Base-by-base conservation (phyloP, 1,140 invertebrate genomes). In the Drosophila varians region DNA sequence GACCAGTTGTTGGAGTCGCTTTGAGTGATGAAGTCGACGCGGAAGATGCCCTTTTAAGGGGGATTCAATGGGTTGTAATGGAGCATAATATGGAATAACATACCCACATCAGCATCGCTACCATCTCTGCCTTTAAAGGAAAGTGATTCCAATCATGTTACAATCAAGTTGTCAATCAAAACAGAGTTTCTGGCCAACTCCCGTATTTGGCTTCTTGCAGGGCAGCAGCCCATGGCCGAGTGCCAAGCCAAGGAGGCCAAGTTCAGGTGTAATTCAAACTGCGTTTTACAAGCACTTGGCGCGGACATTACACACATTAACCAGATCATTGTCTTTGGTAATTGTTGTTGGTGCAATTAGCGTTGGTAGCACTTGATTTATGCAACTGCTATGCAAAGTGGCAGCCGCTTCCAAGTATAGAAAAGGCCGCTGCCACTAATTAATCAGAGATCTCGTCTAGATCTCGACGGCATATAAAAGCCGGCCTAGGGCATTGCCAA, bases 321-420 rank as follows among this genome's bases (percentile, higher is more conserved):
- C 64, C 16, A 56, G 52, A 62, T 84, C 56, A 54, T 53, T 69
- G 68, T 57, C 48, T 42, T 26, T 56, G 56, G 60, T 66, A 71
- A 77, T 77, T 74, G 70, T 52, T 71, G 52, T 56, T 73, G 66
- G 52, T 53, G 47, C 65, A 83, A 84, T 84, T 84, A 84, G 64
- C 74, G 57, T 57, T 48, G 71, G 60, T 72, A 60, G 54, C 68
- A 65, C 66, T 86, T 86, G 80, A 84, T 84, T 84, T 84, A 84
- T 84, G 80, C 72, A 68, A 45, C 36, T 56, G 58, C 42, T 58
- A 64, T 62, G 62, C 74, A 58, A 60, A 69, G 54, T 78, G 43
- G 74, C 71, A 64, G 75, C 74, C 55, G 79, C 72, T 56, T 31
- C 80, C 80, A 84, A 77, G 57, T 84, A 86, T 86, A 86, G 80